Evolutionary conservation across 2,888 invertebrate genomes (phyloP).

Genomic region (Anoplius nigerrimus): DNA sequence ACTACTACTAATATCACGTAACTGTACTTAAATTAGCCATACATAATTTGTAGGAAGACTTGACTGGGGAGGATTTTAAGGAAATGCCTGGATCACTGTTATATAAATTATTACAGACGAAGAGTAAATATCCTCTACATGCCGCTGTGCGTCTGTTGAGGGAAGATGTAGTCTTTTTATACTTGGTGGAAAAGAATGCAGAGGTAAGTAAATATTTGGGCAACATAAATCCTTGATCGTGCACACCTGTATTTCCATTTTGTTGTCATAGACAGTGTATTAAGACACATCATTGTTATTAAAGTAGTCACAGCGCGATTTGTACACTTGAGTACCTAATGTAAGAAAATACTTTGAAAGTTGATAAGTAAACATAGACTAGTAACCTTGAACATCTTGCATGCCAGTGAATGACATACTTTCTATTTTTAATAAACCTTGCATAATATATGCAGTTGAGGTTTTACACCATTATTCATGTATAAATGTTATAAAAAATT

Average conservation of each 20-base stretch:
- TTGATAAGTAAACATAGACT: no score
- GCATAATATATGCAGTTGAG: no score
- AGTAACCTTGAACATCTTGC: no score
- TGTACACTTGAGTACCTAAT: no score
- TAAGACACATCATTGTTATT: not conserved
- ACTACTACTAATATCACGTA: slow-evolving; percentile 2
- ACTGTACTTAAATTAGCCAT: slow-evolving; percentile 8
- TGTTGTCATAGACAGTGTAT: not conserved
- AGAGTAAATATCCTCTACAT: slow-evolving; percentile 92
- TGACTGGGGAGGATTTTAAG: slow-evolving; percentile 88
- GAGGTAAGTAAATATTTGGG: slow-evolving; percentile 81
- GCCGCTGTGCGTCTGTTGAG: slow-evolving; percentile 90
- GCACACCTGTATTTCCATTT: not conserved
- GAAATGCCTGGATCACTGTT: slow-evolving; percentile 94
- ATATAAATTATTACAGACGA: slow-evolving; percentile 93
- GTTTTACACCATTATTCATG: no score
- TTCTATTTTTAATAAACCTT: no score
- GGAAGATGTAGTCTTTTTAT: slow-evolving; percentile 96
- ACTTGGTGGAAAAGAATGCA: slow-evolving; percentile 91
- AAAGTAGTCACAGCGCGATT: no score
- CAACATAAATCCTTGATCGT: not conserved
- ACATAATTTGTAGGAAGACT: slow-evolving; percentile 79
- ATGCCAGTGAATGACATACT: no score
- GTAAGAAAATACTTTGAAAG: no score
- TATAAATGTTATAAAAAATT: not conserved